Evolutionary conservation across 2,797 vertebrate species (phyloP).

Genomic region (Lerista edwardsae): DNA sequence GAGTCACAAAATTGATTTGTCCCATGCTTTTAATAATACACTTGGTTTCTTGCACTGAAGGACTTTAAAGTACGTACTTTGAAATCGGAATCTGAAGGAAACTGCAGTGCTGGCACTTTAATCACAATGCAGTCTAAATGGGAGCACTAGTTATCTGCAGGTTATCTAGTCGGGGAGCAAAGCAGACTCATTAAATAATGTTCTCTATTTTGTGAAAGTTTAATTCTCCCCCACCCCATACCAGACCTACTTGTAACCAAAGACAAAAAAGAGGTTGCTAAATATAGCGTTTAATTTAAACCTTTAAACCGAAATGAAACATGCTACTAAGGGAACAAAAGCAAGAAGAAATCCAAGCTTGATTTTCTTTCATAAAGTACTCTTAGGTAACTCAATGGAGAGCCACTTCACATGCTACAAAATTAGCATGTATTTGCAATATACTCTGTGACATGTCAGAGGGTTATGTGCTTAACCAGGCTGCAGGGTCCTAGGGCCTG

Average conservation of each 20-base stretch:
- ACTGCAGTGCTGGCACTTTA: slow-evolving; percentile 26
- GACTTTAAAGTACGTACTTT: slow-evolving; percentile 25
- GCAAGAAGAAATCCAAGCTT: slow-evolving; percentile 1
- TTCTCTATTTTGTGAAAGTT: slow-evolving; percentile 13
- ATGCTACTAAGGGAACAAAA: slow-evolving; percentile 18
- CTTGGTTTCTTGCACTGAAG: slow-evolving; percentile 15
- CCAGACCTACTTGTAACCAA: slow-evolving; percentile 10
- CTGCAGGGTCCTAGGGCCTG: not conserved
- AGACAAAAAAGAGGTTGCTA: slow-evolving; percentile 13
- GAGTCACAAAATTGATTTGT: not conserved
- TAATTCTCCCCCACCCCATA: not conserved
- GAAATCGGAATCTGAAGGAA: slow-evolving; percentile 24
- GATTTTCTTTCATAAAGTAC: slow-evolving; percentile 28
- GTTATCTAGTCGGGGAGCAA: slow-evolving; percentile 1
- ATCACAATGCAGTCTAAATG: slow-evolving; percentile 33
- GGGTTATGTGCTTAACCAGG: not conserved
- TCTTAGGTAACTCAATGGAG: slow-evolving; percentile 9
- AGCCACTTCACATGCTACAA: slow-evolving; percentile 4
- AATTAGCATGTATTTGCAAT: not conserved
- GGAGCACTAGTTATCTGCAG: slow-evolving; percentile 10
- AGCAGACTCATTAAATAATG: slow-evolving; percentile 31
- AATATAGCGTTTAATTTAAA: slow-evolving; percentile 35
- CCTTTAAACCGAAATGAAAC: not conserved
- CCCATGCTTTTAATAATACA: slow-evolving; percentile 31
- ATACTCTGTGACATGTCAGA: not conserved